Conservation (phyloP, 2,888 invertebrate genomes). For the Temnothorax rugatulus region DNA sequence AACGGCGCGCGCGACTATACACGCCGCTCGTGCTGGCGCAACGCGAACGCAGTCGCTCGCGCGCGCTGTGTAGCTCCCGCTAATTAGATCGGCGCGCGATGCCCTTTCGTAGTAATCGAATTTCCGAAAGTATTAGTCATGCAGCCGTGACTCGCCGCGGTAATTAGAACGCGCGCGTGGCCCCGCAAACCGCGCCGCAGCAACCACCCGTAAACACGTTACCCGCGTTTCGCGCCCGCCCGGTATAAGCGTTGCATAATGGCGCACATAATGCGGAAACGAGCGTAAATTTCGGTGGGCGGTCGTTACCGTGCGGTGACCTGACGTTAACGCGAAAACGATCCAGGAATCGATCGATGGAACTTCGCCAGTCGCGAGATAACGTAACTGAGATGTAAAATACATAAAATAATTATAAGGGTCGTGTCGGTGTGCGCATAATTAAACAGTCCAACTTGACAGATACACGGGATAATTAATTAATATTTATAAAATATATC, state of each 20-base stretch:
- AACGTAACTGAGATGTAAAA: not conserved
- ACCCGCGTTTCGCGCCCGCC: constrained; percentile 31
- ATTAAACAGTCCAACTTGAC: not conserved
- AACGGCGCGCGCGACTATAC: not conserved
- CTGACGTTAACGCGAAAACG: constrained; percentile 43
- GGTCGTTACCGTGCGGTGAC: constrained; percentile 39
- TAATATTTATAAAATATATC: not conserved
- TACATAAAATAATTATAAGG: not conserved
- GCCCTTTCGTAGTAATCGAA: constrained; percentile 49
- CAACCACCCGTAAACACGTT: constrained; percentile 23
- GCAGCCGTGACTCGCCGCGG: constrained; percentile 42
- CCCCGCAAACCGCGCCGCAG: constrained; percentile 21
- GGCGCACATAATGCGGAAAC: constrained; percentile 39
- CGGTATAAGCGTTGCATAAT: constrained; percentile 49
- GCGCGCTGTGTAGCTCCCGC: not conserved
- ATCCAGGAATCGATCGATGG: constrained; percentile 8
- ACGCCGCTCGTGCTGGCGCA: not conserved
- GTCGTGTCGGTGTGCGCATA: not conserved
- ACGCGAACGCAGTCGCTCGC: not conserved
- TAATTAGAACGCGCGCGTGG: constrained; percentile 38
- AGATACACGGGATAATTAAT: not conserved
- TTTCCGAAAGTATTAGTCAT: constrained; percentile 55
- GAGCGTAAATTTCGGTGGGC: constrained; percentile 39
- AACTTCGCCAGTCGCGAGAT: not conserved
- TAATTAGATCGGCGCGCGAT: constrained; percentile 46